Evolutionary conservation across 2,888 invertebrate species (phyloP), one percentile per base, ranked within the genome.

Genomic region (Conomelus anceps): DNA sequence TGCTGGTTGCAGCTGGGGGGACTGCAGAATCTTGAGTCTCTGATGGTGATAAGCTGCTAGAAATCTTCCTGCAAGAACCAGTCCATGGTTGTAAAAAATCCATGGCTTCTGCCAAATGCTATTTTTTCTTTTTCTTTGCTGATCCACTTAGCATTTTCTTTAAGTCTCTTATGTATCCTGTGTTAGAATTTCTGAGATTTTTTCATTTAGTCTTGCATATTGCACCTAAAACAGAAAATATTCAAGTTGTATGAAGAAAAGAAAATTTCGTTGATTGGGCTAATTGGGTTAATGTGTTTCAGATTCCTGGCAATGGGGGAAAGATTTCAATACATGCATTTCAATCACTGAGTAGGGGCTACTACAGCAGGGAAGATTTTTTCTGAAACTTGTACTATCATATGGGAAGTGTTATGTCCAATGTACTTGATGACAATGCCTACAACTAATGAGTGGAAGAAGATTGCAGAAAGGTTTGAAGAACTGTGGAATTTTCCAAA

Each of bases 121-220:
- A 86, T 22, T 86, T 86, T 22, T 86, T 86, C 22, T 86, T 86
- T 22, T 22, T 13, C 11, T 86, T 1, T 6, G 1, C 22, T 3
- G 86, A 86, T 22, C 86, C 86, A 86, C 86, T 86, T 13, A 22
- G 22, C 22, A 22, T 22, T 22, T 86, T 86, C 11, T 86, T 86
- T 11, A 86, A 86, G 6, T 86, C 86, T 22, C 22, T n/a, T n/a
- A 86, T 3, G 86, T 90, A 90, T 89, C 90, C 34, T 22, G 88
- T 29, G 89, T 90, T 89, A 0, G 88, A 88, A 63, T 87, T 24
- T 87, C 89, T 89, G 20, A 90, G 34, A 84, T 24, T 86, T 63
- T 89, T 63, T 89, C 90, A 90, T 87, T 90, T 90, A 26, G 22
- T 22, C 22, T 89, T 90, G 88, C 89, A 90, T 86, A 87, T 85